Evolutionary conservation across 2,888 invertebrate genomes (phyloP).

Genomic region (Tetranychus piercei): DNA sequence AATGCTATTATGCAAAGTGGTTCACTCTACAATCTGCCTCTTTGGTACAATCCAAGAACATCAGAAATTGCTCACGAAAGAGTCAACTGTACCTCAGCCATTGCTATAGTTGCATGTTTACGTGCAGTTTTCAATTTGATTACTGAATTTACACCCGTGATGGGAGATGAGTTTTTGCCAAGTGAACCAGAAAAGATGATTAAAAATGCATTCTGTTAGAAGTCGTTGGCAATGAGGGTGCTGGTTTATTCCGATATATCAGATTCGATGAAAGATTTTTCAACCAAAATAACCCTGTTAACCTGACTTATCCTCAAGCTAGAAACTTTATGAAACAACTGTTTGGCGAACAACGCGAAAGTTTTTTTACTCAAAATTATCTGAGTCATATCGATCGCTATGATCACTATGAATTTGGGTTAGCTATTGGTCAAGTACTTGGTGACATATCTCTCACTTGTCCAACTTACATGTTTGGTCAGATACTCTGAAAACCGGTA

Average conservation of each 20-base stretch:
- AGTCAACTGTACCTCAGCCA: neutral
- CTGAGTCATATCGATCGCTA: neutral
- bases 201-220: neutral
- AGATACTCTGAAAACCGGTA: neutral
- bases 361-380: neutral
- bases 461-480: slow-evolving; percentile 6
- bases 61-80: neutral
- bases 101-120: neutral
- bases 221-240: neutral
- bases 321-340: neutral
- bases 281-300: neutral
- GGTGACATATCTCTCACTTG: neutral
- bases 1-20: slow-evolving; percentile 6
- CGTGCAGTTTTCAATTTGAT: neutral
- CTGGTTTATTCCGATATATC: neutral
- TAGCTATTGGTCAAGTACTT: neutral
- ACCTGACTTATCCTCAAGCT: neutral
- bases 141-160: neutral
- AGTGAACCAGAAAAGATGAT: neutral
- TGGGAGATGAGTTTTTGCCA: neutral
- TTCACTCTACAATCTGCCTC: neutral
- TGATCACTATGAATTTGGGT: neutral
- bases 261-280: neutral
- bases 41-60: neutral
- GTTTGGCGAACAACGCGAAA: neutral